Evolutionary conservation across 2,113 vertebrate genomes (phyloP).

Genomic region (Phylloscopus trochiloides): DNA sequence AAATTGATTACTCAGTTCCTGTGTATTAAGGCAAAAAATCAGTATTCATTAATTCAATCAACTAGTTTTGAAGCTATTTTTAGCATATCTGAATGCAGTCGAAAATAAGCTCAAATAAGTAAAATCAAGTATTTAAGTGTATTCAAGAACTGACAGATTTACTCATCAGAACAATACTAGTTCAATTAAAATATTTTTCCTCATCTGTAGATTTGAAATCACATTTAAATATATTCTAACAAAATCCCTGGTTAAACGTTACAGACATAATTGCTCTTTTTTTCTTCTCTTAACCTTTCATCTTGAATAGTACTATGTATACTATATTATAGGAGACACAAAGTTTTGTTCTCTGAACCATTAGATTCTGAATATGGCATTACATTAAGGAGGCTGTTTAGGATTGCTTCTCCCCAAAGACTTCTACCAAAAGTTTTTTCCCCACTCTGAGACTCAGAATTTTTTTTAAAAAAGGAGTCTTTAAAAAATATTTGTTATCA

Average conservation of each 20-base stretch:
- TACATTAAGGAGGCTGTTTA: neutral
- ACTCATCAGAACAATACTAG: neutral
- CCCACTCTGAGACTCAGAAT: neutral
- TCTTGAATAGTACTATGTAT: neutral
- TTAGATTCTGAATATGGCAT: neutral
- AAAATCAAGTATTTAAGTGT: neutral
- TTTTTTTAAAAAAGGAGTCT: neutral
- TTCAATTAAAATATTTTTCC: neutral
- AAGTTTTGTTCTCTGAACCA: neutral
- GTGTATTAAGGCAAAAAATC: neutral
- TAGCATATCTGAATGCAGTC: neutral
- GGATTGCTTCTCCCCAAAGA: neutral
- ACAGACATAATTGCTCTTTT: neutral
- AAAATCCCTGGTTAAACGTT: neutral
- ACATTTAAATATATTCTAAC: neutral
- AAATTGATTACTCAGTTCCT: neutral
- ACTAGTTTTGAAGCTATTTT: neutral
- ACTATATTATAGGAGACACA: neutral
- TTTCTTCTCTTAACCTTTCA: neutral
- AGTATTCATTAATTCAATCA: neutral
- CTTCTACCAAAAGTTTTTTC: neutral
- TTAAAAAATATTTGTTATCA: neutral
- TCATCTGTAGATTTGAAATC: neutral
- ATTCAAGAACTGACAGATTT: neutral
- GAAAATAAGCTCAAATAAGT: neutral